Percentiles rank a stretch among this genome's conserved stretches.
phyloP scores from a whole-genome alignment of 1,140 invertebrate genomes.

The Agrypnia vestita region DNA sequence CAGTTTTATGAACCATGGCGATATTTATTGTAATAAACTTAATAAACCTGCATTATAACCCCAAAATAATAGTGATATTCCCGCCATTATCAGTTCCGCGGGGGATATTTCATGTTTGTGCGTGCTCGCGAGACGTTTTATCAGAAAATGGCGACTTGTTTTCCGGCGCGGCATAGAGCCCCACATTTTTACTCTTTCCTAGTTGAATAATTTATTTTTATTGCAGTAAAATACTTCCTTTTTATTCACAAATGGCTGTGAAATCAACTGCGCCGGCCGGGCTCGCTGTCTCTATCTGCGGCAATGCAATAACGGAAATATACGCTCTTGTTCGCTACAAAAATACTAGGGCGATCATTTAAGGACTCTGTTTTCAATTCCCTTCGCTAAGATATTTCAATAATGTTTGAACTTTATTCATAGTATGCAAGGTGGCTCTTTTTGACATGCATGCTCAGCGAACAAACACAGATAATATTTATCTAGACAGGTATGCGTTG shows the following conservation, averaged over 20 bases:
- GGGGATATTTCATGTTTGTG: not conserved
- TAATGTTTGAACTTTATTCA: too few species aligned
- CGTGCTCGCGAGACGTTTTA: slow-evolving; percentile 2
- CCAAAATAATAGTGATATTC: not conserved
- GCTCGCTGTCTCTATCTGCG: not conserved
- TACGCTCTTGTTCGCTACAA: not conserved
- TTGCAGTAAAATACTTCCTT: slow-evolving; percentile 31
- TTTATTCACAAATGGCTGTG: not conserved
- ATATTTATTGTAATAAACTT: slow-evolving; percentile 23
- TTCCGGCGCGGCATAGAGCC: slow-evolving; percentile 14
- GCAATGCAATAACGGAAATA: slow-evolving; percentile 2
- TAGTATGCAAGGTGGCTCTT: too few species aligned
- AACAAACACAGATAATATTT: too few species aligned
- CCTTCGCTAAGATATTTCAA: not conserved
- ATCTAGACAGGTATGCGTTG: too few species aligned
- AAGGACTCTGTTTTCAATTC: slow-evolving; percentile 2
- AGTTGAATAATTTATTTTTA: slow-evolving; percentile 39
- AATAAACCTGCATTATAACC: slow-evolving; percentile 31
- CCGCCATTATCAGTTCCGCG: not conserved
- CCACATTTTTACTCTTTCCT: slow-evolving; percentile 7
- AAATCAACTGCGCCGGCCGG: slow-evolving; percentile 2
- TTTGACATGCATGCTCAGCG: too few species aligned
- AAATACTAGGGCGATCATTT: slow-evolving; percentile 3
- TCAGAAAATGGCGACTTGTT: slow-evolving; percentile 28
- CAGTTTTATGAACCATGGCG: not conserved